Evolutionary conservation across 2,888 invertebrate species (phyloP), one percentile per base, ranked within the genome.

Genomic region (Xestia rhomboidea): DNA sequence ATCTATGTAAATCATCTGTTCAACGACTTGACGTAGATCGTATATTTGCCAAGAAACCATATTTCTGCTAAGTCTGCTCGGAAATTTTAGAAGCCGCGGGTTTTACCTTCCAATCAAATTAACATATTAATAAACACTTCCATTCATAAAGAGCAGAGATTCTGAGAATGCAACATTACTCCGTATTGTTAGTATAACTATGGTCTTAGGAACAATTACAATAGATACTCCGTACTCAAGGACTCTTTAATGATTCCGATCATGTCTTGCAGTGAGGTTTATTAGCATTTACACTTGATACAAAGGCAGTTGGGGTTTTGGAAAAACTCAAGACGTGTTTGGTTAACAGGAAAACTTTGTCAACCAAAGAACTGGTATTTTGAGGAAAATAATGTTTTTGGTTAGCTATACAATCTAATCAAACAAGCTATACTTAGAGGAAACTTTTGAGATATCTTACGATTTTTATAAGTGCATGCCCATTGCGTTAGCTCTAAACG

Each of bases 61-160:
- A 8, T 34, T 69, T 69, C 49, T 57, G 24, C 66, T 57, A 7
- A 34, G 10, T 27, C 8, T 27, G 63, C 24, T 34, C 15, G 75
- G 71, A 84, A 84, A 84, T 70, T 63, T 79, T 57, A 46, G 57
- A 34, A 44, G 34, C 57, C 0, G 30, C 44, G 60, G 86, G 72
- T 84, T 85, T 84, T 85, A 64, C 83, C 85, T 27, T 27, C 11
- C 49, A 41, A 54, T 70, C 24, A 60, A 54, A 84, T 84, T 76
- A 76, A 68, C 81, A 83, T 84, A 70, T 64, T 81, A 73, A 76
- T 64, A 62, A 51, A 54, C 30, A 73, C 15, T 64, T 57, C 72
- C 76, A 64, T 81, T 84, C 63, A 82, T 67, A 44, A 34, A 30
- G 0, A 54, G 60, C 11, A 8, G 10, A 46, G 30, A 8, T 83